Conservation (phyloP, 2,888 invertebrate genomes). For the Leptopilina myrica region DNA sequence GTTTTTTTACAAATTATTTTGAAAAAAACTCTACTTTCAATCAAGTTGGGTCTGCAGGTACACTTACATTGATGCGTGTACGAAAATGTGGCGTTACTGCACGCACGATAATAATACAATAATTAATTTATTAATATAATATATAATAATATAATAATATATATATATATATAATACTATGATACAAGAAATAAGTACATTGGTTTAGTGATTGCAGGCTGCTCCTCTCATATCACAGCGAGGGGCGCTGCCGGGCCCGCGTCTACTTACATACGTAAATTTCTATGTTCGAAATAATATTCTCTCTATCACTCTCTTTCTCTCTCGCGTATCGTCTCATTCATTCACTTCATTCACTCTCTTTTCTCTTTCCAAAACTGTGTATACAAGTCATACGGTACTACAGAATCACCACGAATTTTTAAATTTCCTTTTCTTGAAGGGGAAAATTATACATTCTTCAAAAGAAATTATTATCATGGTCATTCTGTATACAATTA, state of each 20-base stretch:
- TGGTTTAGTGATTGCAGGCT: constrained; percentile 77
- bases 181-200: constrained; percentile 76
- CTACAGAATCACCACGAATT: not conserved
- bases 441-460: constrained; percentile 40
- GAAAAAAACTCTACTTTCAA: not conserved
- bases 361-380: constrained; percentile 40
- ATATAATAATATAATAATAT: constrained; percentile 21
- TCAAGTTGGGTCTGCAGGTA: constrained; percentile 31
- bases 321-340: not conserved
- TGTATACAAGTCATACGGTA: constrained; percentile 62
- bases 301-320: constrained; percentile 31
- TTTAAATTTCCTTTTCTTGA: not conserved
- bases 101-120: constrained; percentile 62
- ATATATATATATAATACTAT: constrained; percentile 71
- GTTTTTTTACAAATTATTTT: too few relatives aligned
- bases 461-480: constrained; percentile 44
- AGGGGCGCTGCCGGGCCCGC: constrained; percentile 77
- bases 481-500: constrained; percentile 49
- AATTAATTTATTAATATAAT: constrained; percentile 66
- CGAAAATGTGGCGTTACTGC: constrained; percentile 48
- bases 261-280: constrained; percentile 63
- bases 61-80: constrained; percentile 44
- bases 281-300: constrained; percentile 34
- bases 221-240: constrained; percentile 77
- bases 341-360: constrained; percentile 33